A percentile compares a stretch with the other conserved stretches of the same genome.
phyloP scores from a whole-genome alignment of 2,797 vertebrate species.

The Scarus forsteni region DNA sequence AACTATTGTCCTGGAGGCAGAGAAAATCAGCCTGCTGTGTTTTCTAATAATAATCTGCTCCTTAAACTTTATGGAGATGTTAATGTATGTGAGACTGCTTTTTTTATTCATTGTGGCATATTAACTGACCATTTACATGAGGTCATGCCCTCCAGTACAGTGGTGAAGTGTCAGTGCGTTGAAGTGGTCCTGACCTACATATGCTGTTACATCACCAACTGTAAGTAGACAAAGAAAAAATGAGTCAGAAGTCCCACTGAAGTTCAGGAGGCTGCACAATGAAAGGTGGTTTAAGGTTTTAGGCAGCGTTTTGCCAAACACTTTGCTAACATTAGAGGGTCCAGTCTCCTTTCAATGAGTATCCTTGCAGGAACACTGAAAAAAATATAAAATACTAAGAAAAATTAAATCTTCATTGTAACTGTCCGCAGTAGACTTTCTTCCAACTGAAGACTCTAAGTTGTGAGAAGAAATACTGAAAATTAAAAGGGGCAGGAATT shows the following conservation, averaged over 20 bases:
- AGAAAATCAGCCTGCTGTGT: constrained; percentile 8
- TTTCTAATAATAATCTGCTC: constrained; percentile 5
- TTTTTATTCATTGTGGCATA: constrained; percentile 17
- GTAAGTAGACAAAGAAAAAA: constrained; percentile 45
- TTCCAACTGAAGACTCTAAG: no score
- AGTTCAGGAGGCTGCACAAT: constrained; percentile 9
- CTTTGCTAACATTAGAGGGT: not conserved
- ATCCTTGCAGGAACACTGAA: not conserved
- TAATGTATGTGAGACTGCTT: not conserved
- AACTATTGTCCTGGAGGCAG: not conserved
- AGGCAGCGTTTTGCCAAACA: not conserved
- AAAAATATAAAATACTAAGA: no score
- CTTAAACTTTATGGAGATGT: constrained; percentile 7
- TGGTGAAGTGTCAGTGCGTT: constrained; percentile 27
- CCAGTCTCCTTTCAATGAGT: not conserved
- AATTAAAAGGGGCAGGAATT: no score
- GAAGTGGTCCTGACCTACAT: constrained; percentile 65
- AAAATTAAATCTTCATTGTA: no score
- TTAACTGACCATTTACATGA: constrained; percentile 18
- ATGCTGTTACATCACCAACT: constrained; percentile 65
- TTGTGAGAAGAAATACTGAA: no score
- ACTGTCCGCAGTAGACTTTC: no score
- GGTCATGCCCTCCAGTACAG: constrained; percentile 24
- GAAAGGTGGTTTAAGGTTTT: constrained; percentile 3
- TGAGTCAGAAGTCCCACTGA: constrained; percentile 17